Percentiles rank a stretch among this genome's conserved stretches.
Conservation (phyloP, 2,888 invertebrate genomes). For the Habroteleia sp. region DNA sequence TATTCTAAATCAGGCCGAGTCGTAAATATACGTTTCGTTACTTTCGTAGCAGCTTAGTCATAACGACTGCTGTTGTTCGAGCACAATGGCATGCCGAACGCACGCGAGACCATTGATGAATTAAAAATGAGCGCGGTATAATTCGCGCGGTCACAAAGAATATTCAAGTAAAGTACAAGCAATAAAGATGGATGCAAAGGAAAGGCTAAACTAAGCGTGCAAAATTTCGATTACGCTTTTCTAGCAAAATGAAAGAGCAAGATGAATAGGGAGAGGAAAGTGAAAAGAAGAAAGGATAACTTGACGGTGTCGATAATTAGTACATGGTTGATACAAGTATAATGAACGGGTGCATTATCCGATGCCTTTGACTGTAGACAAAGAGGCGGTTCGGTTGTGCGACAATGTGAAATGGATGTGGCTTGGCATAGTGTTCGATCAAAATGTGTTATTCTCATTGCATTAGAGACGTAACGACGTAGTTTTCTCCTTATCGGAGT, state of each 20-base stretch:
- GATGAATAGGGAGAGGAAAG: background rate
- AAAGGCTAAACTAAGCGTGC: background rate
- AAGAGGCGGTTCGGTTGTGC: constrained; percentile 24
- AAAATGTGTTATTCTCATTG: constrained; percentile 52
- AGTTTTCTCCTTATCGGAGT: constrained; percentile 50
- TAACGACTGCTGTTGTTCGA: constrained; percentile 42
- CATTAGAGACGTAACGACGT: constrained; percentile 38
- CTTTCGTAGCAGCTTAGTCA: constrained; percentile 36
- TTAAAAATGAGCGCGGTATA: constrained; percentile 42
- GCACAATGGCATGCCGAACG: constrained; percentile 45
- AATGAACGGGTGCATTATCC: constrained; percentile 31
- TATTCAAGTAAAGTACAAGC: constrained; percentile 5
- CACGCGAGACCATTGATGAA: constrained; percentile 44
- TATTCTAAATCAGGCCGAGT: constrained; percentile 47
- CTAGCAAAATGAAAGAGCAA: background rate
- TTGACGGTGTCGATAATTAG: constrained; percentile 27
- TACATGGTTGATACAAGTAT: constrained; percentile 15
- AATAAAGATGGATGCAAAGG: background rate
- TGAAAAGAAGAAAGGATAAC: background rate
- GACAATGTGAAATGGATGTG: constrained; percentile 54
- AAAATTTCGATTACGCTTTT: background rate
- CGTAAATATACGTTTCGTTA: constrained; percentile 60
- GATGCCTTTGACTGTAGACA: constrained; percentile 28
- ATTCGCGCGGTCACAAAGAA: constrained; percentile 24
- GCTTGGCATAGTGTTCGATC: constrained; percentile 24